Conservation (phyloP, 2,888 invertebrate genomes). For the Rhimphoctona megacephalus region DNA sequence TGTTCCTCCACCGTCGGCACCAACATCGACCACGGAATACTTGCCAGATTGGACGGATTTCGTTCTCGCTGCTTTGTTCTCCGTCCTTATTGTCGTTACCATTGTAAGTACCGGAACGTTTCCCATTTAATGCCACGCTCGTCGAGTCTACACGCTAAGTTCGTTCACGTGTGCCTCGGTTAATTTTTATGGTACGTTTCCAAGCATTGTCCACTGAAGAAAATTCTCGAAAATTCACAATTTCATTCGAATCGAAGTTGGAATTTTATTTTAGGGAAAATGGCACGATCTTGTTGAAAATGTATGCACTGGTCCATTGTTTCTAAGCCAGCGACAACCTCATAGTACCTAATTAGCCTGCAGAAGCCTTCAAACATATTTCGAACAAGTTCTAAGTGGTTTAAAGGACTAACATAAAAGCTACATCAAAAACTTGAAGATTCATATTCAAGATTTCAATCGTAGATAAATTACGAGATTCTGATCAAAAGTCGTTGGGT, state of each 20-base stretch:
- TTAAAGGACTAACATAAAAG: not conserved
- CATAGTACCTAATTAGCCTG: not conserved
- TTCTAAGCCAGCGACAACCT: not conserved
- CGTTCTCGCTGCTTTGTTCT: slow-evolving; percentile 81
- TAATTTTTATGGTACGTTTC: not conserved
- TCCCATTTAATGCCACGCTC: not conserved
- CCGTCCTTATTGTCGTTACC: slow-evolving; percentile 82
- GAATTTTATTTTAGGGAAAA: not conserved
- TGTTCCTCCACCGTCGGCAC: slow-evolving; percentile 35
- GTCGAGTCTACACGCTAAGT: not conserved
- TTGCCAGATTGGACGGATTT: slow-evolving; percentile 81
- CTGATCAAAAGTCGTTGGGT: not conserved
- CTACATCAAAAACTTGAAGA: not conserved
- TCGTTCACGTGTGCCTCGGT: not conserved
- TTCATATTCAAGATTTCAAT: not conserved
- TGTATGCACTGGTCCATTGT: not conserved
- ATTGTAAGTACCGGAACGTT: slow-evolving; percentile 78
- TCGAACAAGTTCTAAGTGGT: not conserved
- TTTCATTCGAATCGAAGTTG: not conserved
- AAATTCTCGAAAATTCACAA: not conserved
- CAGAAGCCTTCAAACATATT: not conserved
- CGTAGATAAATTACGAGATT: not conserved
- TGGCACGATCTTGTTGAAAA: not conserved
- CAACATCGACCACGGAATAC: slow-evolving; percentile 68
- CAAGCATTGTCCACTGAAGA: not conserved